Percentiles rank a stretch among this genome's conserved stretches.
phyloP scores from a whole-genome alignment of 1,140 invertebrate species.

The Melitaea cinxia region DNA sequence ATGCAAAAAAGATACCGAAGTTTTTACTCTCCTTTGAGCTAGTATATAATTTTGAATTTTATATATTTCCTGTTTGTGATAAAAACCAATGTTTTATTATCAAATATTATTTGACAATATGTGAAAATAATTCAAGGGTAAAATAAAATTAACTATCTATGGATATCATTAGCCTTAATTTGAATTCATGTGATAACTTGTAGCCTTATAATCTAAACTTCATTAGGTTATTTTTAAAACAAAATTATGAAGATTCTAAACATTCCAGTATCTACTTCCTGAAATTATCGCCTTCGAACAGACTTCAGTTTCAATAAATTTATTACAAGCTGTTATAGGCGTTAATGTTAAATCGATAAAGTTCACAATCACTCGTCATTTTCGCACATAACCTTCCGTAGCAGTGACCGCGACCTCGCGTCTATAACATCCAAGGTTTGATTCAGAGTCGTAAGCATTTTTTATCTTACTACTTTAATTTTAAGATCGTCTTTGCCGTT shows the following conservation, averaged over 20 bases:
- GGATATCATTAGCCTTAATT: too few relatives aligned
- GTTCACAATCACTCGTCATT: not conserved
- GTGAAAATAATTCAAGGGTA: too few relatives aligned
- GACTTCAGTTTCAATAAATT: not conserved
- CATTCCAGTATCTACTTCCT: too few relatives aligned
- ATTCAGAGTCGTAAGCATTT: slow-evolving; percentile 16
- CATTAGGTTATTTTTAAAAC: too few relatives aligned
- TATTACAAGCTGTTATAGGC: not conserved
- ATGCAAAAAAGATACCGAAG: slow-evolving; percentile 10
- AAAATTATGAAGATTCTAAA: too few relatives aligned
- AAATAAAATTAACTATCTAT: too few relatives aligned
- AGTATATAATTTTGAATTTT: too few relatives aligned
- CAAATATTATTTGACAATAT: too few relatives aligned
- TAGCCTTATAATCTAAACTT: too few relatives aligned
- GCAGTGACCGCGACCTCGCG: slow-evolving; percentile 52
- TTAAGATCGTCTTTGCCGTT: not conserved
- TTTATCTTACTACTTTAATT: not conserved
- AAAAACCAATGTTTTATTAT: too few relatives aligned
- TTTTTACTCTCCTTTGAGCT: slow-evolving; percentile 5
- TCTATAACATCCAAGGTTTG: slow-evolving; percentile 70
- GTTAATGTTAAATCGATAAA: not conserved
- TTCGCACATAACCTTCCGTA: slow-evolving; percentile 55
- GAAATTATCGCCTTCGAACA: not conserved
- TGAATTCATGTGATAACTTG: too few relatives aligned
- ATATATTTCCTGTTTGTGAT: too few relatives aligned